Base-by-base conservation (phyloP, 2,888 invertebrate species). In the Sphaeridia pumilis region DNA sequence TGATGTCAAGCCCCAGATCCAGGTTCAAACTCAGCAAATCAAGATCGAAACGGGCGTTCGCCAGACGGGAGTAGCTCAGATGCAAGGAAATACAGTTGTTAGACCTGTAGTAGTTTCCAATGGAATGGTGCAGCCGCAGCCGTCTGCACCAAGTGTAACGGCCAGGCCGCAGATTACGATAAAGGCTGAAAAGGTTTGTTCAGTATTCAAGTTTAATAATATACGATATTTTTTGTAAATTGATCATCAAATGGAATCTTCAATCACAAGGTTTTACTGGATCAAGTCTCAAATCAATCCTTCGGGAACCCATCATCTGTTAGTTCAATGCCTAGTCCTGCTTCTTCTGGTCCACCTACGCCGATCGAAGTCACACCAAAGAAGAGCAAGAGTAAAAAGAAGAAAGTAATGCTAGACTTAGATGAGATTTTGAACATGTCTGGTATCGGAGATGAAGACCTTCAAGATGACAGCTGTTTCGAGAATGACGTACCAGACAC, bases 371-470 rank as follows among this genome's bases (percentile, higher is more conserved):
- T n/a, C n/a, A n/a, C n/a, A 27, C 59, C 58, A 17, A 58, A 61
- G 20, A 61, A 60, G 38, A 34, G 52, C 4, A 55, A 56, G 31
- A 54, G 45, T 20, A 59, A 57, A 17, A 60, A 64, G 46, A 56
- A 56, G 31, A 61, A 63, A 31, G 63, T 60, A 26, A 59, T 56
- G 2, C 38, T 65, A 42, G 63, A 63, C 54, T 55, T 65, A 38
- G 61, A 62, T 41, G 58, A 65, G 42, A 47, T 65, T 21, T 36
- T 65, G 24, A 63, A 64, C 43, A 61, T 63, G 38, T 62, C 64
- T n/a, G 65, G 65, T 26, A 64, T 65, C 20, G 60, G 61, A 51
- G 64, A 61, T 49, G 63, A 63, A 49, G 65, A 65, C 52, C 56
- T 65, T 35, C 46, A 58, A 28, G 65, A 65, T 51, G 65, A 65